These are phyloP conservation scores for Cacatua alba DNA, from an alignment of 2,113 vertebrate genomes.

Conservation along the genomic window DNA sequence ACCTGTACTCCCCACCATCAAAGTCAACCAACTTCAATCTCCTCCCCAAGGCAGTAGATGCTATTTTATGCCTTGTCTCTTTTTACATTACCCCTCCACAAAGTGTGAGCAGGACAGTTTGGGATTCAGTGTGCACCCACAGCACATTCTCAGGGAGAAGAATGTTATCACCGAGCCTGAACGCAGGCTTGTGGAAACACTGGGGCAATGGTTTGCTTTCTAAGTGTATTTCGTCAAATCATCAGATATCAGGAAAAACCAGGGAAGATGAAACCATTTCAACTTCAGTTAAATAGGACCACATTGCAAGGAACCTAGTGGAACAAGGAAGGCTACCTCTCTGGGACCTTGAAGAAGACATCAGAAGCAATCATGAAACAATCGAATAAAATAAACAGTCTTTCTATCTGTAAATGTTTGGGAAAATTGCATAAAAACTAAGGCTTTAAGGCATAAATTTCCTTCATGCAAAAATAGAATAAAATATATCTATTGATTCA, in stretches of 20 bases:
- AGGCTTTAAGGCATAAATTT: neutral
- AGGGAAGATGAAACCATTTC: neutral
- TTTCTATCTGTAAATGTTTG: neutral
- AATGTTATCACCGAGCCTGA: neutral
- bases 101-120: neutral
- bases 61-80: neutral
- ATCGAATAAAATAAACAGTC: neutral
- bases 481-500: neutral
- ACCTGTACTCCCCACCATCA: neutral
- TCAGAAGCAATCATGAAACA: neutral
- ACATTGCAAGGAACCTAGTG: neutral
- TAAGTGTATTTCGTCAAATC: neutral
- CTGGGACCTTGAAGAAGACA: accelerated
- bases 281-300: neutral
- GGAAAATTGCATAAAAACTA: neutral
- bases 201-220: neutral
- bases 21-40: neutral
- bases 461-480: neutral
- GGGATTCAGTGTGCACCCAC: accelerated
- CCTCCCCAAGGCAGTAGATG: neutral
- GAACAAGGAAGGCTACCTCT: neutral
- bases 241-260: neutral
- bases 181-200: neutral
- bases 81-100: accelerated
- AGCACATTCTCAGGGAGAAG: neutral